Conservation (phyloP, 2,888 invertebrate genomes). For the Serrognathus titanus region DNA sequence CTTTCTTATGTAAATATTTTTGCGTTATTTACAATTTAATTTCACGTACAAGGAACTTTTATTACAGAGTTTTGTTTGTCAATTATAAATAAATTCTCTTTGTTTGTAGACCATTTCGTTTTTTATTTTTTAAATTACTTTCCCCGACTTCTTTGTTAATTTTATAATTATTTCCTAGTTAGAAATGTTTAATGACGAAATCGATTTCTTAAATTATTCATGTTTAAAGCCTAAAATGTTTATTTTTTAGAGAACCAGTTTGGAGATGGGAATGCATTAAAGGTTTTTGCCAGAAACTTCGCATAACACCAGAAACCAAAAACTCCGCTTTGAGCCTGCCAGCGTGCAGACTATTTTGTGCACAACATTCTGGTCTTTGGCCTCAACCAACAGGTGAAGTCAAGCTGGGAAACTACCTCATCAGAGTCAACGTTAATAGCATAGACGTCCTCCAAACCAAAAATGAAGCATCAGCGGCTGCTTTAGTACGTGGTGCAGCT, state of each 20-base stretch:
- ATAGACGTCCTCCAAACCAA: conserved; percentile 50
- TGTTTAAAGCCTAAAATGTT: too few relatives aligned
- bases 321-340: conserved; percentile 56
- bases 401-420: conserved; percentile 61
- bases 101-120: too few relatives aligned
- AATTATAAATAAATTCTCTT: too few relatives aligned
- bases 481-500: background rate
- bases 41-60: too few relatives aligned
- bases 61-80: too few relatives aligned
- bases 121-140: too few relatives aligned
- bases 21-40: too few relatives aligned
- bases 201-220: too few relatives aligned
- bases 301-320: conserved; percentile 48
- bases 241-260: conserved; percentile 51
- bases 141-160: too few relatives aligned
- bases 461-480: conserved; percentile 33
- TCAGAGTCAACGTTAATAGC: conserved; percentile 56
- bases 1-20: too few relatives aligned
- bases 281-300: conserved; percentile 64
- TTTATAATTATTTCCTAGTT: too few relatives aligned
- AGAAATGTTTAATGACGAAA: too few relatives aligned
- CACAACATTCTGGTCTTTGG: conserved; percentile 69
- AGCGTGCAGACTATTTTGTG: conserved; percentile 77
- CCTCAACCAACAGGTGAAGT: conserved; percentile 74
- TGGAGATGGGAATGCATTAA: conserved; percentile 76